Base-by-base conservation (phyloP, 2,113 vertebrate genomes). In the Corythaixoides concolor region DNA sequence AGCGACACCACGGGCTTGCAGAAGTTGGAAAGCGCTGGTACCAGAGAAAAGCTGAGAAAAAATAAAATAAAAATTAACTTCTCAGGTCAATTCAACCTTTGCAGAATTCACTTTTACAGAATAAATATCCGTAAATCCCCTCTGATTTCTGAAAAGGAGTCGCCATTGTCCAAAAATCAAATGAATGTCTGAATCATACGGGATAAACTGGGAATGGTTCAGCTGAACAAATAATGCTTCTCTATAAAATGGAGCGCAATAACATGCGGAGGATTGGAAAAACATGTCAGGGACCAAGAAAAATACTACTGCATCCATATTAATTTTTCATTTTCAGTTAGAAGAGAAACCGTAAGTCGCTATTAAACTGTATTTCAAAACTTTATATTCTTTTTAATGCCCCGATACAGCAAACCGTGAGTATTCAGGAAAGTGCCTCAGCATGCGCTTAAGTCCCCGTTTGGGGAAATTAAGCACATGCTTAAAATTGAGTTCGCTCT, bases 151-250 rank as follows among this genome's bases (percentile, higher is more conserved):
- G 83, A 50, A 72, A 63, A 81, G 88, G 88, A 94, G 85, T 69
- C 1, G 0, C 88, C 55, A 2, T 39, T 78, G 83, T 81, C 68
- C 90, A 26, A 39, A 74, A 94, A 35, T 69, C 68, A 39, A 70
- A 35, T 1, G 7, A 84, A 77, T 6, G 63, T 70, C 79, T 90
- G 95, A 88, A 70, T 88, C 85, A 24, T 37, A 2, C 0, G 8
- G 90, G 88, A 89, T 81, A 32, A 90, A 81, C 47, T 53, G 76
- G 88, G 95, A 81, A 49, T 19, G 11, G 85, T 63, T 96, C 96
- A 97, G 95, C 96, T 97, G 96, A 96, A 62, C 68, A 97, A 96
- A 97, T 87, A 96, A 84, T 9, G 13, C 93, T 73, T 66, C 64
- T 81, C 56, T 72, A 59, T 89, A 87, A 97, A 97, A 70, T 2